Evolutionary conservation across 53 echinoderm and acorn worm species (phyloP).

Genomic region (Hippasteria phrygiana): DNA sequence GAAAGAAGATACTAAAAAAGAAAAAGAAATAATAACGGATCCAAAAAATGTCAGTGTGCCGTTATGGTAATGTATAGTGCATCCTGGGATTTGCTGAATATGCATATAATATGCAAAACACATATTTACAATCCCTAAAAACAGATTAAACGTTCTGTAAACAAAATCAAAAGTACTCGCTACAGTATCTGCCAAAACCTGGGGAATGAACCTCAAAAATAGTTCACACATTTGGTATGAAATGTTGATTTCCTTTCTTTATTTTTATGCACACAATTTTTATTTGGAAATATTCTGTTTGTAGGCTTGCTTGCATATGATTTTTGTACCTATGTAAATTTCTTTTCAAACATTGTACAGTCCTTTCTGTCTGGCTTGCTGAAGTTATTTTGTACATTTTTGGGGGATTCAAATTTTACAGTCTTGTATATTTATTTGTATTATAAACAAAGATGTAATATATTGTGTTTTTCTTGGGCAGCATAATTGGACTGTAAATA

Average conservation of each 20-base stretch:
- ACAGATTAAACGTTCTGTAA: neutral
- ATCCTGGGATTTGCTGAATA: neutral
- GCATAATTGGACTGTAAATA: constrained; percentile 9
- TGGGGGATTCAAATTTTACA: neutral
- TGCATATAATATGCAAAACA: neutral
- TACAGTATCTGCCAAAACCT: neutral
- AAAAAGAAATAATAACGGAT: neutral
- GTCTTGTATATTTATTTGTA: constrained; percentile 62
- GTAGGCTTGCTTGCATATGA: constrained; percentile 27
- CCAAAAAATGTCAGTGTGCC: neutral
- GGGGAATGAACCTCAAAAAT: neutral
- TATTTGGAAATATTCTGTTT: constrained; percentile 19
- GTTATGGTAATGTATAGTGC: neutral
- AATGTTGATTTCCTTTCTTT: neutral
- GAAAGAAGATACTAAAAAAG: neutral
- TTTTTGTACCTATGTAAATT: constrained; percentile 50
- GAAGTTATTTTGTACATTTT: constrained; percentile 35
- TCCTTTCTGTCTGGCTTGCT: constrained; percentile 23
- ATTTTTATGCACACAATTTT: constrained; percentile 35
- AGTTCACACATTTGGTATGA: constrained; percentile 48
- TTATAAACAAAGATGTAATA: constrained; percentile 29
- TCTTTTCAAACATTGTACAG: constrained; percentile 35
- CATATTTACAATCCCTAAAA: neutral
- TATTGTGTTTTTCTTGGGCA: constrained; percentile 18
- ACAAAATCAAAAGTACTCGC: neutral